Evolutionary conservation across 2,113 vertebrate species (phyloP).

Genomic region (Coracopsis vasa): DNA sequence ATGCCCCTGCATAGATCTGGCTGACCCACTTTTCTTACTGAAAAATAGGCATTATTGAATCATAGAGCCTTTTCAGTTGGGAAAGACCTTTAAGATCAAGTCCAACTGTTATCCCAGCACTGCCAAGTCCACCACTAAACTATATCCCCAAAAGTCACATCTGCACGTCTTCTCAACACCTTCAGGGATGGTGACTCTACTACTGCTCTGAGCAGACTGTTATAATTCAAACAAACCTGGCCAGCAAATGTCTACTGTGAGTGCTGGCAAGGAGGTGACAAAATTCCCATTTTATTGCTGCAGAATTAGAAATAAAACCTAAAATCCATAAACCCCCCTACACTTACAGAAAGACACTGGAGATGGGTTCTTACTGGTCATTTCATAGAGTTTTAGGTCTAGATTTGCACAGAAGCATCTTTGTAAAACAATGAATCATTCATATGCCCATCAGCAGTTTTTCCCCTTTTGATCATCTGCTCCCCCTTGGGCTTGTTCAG

Average conservation of each 20-base stretch:
- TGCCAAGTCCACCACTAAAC: not conserved
- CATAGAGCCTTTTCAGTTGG: not conserved
- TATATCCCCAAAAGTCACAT: not conserved
- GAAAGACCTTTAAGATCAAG: not conserved
- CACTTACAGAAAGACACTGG: not conserved
- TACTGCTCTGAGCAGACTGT: not conserved
- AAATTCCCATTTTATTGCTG: not conserved
- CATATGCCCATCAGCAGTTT: not conserved
- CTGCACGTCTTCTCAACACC: too few relatives aligned
- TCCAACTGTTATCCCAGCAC: not conserved
- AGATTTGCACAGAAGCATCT: not conserved
- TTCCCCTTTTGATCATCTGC: not conserved
- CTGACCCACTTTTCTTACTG: not conserved
- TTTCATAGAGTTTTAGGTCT: not conserved
- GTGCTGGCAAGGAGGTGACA: not conserved
- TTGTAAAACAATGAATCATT: not conserved
- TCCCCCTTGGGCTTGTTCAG: not conserved
- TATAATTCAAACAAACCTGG: not conserved
- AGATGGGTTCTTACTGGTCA: not conserved
- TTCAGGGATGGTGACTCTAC: not conserved
- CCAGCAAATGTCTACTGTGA: not conserved
- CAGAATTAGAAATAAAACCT: not conserved
- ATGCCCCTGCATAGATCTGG: not conserved
- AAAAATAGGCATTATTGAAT: not conserved
- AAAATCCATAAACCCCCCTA: not conserved